Evolutionary conservation across 2,797 vertebrate genomes (phyloP), one percentile per base, ranked within the genome.

Genomic region (Lateolabrax maculatus): DNA sequence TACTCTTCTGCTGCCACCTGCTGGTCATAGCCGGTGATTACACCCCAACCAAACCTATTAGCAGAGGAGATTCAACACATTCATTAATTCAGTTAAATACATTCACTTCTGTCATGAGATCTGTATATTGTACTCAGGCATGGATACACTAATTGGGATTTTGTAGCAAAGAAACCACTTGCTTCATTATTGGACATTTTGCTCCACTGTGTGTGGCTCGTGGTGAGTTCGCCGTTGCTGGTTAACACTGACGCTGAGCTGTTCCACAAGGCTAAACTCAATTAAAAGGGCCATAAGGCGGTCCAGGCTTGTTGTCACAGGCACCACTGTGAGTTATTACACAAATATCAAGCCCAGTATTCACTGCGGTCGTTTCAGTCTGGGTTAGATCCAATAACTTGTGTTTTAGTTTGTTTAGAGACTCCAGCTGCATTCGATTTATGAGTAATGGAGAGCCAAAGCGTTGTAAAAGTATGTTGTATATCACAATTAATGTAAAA

Each of bases 1-100:
- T 11, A 60, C 21, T 21, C 19, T 6, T 23, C 61, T 87, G 85
- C 82, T 63, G 31, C 84, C 80, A 52, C 5, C 88, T 89, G 72
- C 70, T 84, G 90, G 70, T 8, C 0, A 43, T 0, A 64, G 5
- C 0, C 1, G 36, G 52, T 6, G 60, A 75, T 46, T 52, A 71
- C 81, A 78, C 1, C 10, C 12, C 9, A 41, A 21, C 3, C 4
- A 4, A 11, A n/a, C 10, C 8, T 3, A n/a, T 21, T 3, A 29
- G 27, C 18, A 46, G n/a, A 46, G 23, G 4, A n/a, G 21, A 34
- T 15, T 1, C 2, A 5, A 5, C 5, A 25, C 11, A 52, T 7
- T 13, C 21, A 2, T 11, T 37, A 34, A 6, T 11, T 19, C 9
- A 15, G 11, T 31, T n/a, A 2, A 55, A 34, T 7, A 5, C 21